phyloP scores from a whole-genome alignment of 2,113 vertebrate genomes.

The Chloropsis hardwickii region DNA sequence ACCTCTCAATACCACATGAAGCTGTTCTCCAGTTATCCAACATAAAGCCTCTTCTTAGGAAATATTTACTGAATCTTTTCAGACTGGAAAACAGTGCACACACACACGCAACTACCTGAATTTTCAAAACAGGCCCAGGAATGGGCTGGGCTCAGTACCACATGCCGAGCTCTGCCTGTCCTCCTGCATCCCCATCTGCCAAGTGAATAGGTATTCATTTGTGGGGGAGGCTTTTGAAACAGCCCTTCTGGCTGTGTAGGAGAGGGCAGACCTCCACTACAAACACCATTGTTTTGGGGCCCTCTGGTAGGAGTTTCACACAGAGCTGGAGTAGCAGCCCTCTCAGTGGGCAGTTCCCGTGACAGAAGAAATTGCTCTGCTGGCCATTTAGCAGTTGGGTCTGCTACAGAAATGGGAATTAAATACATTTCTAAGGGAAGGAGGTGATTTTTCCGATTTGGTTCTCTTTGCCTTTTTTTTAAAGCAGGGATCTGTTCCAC shows the following conservation, averaged over 20 bases:
- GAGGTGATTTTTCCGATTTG: background rate
- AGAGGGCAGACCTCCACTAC: background rate
- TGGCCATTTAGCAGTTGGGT: background rate
- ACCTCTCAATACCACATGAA: accelerated
- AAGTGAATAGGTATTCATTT: background rate
- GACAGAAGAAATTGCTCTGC: background rate
- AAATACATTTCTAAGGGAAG: background rate
- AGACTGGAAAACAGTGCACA: background rate
- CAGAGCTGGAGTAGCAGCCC: background rate
- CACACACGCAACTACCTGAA: background rate
- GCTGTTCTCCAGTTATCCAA: background rate
- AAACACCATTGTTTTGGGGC: background rate
- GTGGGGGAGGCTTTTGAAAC: background rate
- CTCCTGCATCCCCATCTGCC: background rate
- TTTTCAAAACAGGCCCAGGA: background rate
- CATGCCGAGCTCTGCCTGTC: background rate
- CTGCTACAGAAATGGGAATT: background rate
- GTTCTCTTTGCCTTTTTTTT: background rate
- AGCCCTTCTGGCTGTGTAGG: background rate
- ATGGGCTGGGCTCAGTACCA: background rate
- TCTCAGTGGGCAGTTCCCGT: background rate
- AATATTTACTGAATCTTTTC: background rate
- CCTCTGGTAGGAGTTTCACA: background rate
- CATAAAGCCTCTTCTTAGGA: background rate
- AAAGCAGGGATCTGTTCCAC: background rate